Evolutionary conservation across 2,888 invertebrate species (phyloP).

Genomic region (Cyclophora albipunctata): DNA sequence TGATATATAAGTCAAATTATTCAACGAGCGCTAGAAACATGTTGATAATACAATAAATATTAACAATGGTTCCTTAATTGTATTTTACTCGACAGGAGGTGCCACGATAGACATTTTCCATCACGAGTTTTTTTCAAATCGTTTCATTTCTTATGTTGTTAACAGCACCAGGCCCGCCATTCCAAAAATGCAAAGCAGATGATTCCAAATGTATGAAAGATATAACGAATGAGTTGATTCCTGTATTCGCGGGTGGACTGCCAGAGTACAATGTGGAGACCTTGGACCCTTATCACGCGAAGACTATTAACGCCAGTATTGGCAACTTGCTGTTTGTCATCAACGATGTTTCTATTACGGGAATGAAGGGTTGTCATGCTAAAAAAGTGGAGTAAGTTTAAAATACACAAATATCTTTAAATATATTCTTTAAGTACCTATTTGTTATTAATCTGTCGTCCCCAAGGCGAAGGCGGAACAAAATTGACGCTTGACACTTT

Average conservation of each 20-base stretch:
- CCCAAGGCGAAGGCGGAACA: too few species aligned
- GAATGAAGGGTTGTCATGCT: conserved; percentile 34
- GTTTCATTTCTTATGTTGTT: conserved; percentile 1
- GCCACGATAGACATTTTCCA: too few species aligned
- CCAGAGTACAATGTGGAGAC: conserved; percentile 32
- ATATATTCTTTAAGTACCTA: too few species aligned
- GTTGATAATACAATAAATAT: too few species aligned
- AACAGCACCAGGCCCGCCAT: conserved; percentile 24
- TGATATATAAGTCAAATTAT: too few species aligned
- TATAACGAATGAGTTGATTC: conserved; percentile 25
- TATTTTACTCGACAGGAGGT: too few species aligned
- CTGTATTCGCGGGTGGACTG: conserved; percentile 32
- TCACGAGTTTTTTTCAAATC: too few species aligned
- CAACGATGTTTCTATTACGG: conserved; percentile 29
- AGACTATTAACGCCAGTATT: conserved; percentile 38
- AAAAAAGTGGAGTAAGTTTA: conserved; percentile 34
- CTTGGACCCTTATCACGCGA: conserved; percentile 38
- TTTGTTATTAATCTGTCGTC: too few species aligned
- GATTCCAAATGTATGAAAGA: conserved; percentile 42
- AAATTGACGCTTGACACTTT: too few species aligned
- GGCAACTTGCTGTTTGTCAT: conserved; percentile 32
- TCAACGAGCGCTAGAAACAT: too few species aligned
- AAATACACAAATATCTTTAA: not conserved
- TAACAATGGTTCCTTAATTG: too few species aligned
- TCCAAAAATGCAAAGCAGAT: conserved; percentile 35